phyloP scores from a whole-genome alignment of 2,113 vertebrate genomes.

The Echinops telfairi region DNA sequence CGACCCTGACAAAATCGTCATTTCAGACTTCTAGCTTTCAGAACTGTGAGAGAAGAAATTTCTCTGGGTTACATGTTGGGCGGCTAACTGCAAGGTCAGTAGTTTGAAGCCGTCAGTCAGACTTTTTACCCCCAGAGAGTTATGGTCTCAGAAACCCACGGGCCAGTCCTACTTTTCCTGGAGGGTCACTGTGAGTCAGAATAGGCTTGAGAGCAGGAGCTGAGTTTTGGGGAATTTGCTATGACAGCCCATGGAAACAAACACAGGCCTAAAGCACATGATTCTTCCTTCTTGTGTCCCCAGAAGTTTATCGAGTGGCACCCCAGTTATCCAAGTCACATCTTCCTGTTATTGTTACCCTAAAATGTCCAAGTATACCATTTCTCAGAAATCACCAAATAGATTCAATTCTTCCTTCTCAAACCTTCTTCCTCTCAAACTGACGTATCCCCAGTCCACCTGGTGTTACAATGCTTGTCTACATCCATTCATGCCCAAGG shows the following conservation, averaged over 20 bases:
- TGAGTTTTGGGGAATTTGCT: background rate
- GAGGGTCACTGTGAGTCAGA: no score
- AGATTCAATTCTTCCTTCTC: background rate
- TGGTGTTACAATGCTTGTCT: background rate
- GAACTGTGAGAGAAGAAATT: no score
- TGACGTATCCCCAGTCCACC: background rate
- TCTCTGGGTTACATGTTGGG: background rate
- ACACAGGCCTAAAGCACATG: background rate
- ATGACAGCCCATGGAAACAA: background rate
- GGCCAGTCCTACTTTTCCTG: no score
- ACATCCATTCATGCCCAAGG: background rate
- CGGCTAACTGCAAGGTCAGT: no score
- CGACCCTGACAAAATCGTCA: background rate
- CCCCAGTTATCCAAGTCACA: background rate
- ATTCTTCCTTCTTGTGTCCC: background rate
- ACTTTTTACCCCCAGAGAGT: no score
- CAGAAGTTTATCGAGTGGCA: constrained; percentile 30
- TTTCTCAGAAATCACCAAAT: background rate
- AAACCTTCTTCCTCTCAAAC: background rate
- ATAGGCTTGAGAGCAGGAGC: background rate
- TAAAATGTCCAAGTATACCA: background rate
- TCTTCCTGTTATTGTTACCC: background rate
- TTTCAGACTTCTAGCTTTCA: background rate
- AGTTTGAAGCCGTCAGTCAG: no score
- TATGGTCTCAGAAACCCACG: no score